Base-by-base conservation (phyloP, 2,888 invertebrate species). In the Cactoblastis cactorum region DNA sequence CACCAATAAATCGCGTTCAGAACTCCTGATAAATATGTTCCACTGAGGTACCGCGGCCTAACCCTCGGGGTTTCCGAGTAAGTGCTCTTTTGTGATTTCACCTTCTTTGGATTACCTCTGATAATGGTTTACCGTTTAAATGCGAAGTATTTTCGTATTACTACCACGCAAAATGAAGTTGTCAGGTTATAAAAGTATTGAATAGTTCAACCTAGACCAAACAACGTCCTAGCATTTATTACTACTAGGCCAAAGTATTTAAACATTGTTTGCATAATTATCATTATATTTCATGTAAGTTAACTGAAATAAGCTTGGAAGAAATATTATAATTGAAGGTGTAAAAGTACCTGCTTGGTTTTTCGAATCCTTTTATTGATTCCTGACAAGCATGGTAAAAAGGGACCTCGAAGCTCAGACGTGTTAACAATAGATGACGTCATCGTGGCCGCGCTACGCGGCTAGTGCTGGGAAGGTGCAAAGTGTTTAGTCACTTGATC, bases 401-500 rank as follows among this genome's bases (percentile, higher is more conserved):
- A 28, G 8, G 28, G 3, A 6, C 28, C 28, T 28, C 28, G 28
- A 28, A n/a, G 28, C 5, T 28, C 28, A n/a, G n/a, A n/a, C n/a
- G n/a, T 28, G 28, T 28, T 28, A 41, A 41, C 39, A 41, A 41
- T 22, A 22, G 8, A 41, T 41, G 39, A 22, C 39, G 39, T 22
- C 39, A 12, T 41, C 14, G 22, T 12, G 34, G 5, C 12, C n/a
- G 12, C 19, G 14, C 6, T 9, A 5, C 5, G 11, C n/a, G 12
- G 39, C 2, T 22, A n/a, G 1, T 19, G 17, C 17, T 3, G 38
- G 18, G 14, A 12, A 41, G 39, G 22, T 22, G 1, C 12, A 14
- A 41, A 41, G 12, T 41, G 39, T 41, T 41, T 41, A 14, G 39
- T 41, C 39, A 41, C 17, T n/a, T 41, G 39, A 41, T 41, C 12